phyloP scores from a whole-genome alignment of 2,797 vertebrate genomes.

The Thalassophryne amazonica region DNA sequence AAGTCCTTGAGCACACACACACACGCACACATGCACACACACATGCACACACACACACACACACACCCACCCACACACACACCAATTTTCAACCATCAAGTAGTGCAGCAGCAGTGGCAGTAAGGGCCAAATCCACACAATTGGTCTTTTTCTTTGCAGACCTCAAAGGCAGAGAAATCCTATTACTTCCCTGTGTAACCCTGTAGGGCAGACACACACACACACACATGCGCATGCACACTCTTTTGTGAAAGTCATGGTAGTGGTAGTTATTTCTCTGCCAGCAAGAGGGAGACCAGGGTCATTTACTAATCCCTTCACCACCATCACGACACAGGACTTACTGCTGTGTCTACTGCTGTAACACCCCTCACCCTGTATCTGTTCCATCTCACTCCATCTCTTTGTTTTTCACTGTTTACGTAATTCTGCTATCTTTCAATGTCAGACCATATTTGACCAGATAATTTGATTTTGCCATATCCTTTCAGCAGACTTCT shows the following conservation, averaged over 20 bases:
- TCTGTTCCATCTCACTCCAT: too few relatives aligned
- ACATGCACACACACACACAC: conserved; percentile 1
- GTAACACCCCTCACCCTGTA: too few relatives aligned
- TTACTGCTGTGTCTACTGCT: too few relatives aligned
- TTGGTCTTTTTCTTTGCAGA: conserved; percentile 35
- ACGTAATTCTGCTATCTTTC: too few relatives aligned
- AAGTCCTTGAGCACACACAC: not conserved
- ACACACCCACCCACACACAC: not conserved
- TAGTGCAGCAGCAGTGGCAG: conserved; percentile 15
- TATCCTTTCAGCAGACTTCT: too few relatives aligned
- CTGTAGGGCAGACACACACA: conserved; percentile 3
- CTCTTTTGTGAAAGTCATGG: conserved; percentile 22
- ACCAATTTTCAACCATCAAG: conserved; percentile 28
- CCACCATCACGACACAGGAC: too few relatives aligned
- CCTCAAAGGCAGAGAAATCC: conserved; percentile 42
- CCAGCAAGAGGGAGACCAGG: conserved; percentile 24
- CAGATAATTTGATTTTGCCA: too few relatives aligned
- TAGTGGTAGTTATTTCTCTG: conserved; percentile 25
- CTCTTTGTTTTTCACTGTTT: too few relatives aligned
- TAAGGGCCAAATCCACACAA: conserved; percentile 45
- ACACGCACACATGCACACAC: not conserved
- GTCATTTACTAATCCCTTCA: conserved; percentile 42
- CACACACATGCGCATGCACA: not conserved
- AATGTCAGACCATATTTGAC: too few relatives aligned
- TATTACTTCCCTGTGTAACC: conserved; percentile 29